phyloP scores from a whole-genome alignment of 2,888 invertebrate species.

The Odontocolon sp. region DNA sequence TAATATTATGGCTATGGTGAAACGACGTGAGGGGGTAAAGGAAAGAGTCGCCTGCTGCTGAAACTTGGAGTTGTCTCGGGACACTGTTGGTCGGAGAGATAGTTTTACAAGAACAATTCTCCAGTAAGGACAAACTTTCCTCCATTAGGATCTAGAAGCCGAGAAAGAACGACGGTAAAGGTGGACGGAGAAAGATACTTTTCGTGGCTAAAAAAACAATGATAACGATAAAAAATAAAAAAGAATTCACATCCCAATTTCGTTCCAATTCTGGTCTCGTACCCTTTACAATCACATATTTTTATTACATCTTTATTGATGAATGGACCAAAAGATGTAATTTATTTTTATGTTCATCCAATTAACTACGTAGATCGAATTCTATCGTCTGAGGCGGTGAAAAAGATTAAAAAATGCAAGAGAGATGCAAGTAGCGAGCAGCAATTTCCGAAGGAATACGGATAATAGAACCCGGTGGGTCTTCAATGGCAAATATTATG shows the following conservation, averaged over 20 bases:
- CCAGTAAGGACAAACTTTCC: conserved; percentile 13
- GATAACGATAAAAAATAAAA: conserved; percentile 14
- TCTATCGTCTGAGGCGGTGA: no score
- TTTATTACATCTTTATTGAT: not conserved
- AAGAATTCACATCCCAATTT: not conserved
- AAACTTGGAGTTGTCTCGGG: conserved; percentile 9
- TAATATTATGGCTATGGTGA: conserved; percentile 43
- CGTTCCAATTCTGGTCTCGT: not conserved
- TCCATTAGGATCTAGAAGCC: conserved; percentile 22
- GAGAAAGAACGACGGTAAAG: not conserved
- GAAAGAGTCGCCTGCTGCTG: not conserved
- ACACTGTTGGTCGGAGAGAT: not conserved
- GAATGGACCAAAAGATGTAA: no score
- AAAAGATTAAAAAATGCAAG: conserved; percentile 15
- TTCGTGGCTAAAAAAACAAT: conserved; percentile 10
- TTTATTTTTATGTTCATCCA: no score
- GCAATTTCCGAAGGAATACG: conserved; percentile 65
- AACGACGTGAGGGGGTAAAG: not conserved
- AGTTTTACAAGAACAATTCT: conserved; percentile 31
- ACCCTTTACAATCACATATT: not conserved
- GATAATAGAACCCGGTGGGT: conserved; percentile 67
- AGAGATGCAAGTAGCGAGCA: conserved; percentile 51
- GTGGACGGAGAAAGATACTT: not conserved
- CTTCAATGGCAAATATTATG: conserved; percentile 81
- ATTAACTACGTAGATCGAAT: no score